Evolutionary conservation across 1,140 invertebrate species (phyloP), one percentile per base, ranked within the genome.

Genomic region (Rhagoletis zephyria): DNA sequence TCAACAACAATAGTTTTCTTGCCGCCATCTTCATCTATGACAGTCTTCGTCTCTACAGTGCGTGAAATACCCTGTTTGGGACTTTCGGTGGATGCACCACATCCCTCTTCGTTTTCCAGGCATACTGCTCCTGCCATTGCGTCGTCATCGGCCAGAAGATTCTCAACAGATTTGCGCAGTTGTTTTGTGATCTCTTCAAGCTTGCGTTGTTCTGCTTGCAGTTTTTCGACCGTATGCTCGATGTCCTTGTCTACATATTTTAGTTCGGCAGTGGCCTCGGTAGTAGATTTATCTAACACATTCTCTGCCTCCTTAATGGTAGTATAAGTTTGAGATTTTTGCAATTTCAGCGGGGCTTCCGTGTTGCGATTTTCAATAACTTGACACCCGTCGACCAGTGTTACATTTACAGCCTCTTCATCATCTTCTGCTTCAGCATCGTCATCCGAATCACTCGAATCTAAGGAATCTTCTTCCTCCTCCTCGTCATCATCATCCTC

Each of bases 311-410:
- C 89, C 81, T 90, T 90, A 81, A 92, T 92, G 19, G 91, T 89
- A 56, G 89, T 92, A 85, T 90, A 92, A 2, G 91, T 92, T 88
- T 91, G 90, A 14, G 91, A 92, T 89, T 92, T 92, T 88, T 92
- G 91, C 16, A 92, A 88, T 67, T 92, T 70, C 88, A 88, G 74
- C 63, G 89, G 89, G 87, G 19, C 86, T 45, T 60, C 88, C 9
- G 90, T 90, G 61, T 93, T 93, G 87, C 90, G 91, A 91, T 93
- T 93, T 89, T 92, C 91, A 88, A 93, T 93, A 42, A 93, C 91
- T 89, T 91, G 89, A 51, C 91, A 91, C 65, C 91, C 92, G 86
- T 92, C 91, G 85, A 92, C 91, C 85, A 90, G 91, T 81, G 88
- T 88, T 64, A 90, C 87, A 85, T 91, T 90, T 56, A 92, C 85